These are phyloP conservation scores for Sarcophaga rosellei DNA, from an alignment of 2,888 invertebrate species.

Conservation along the genomic window DNA sequence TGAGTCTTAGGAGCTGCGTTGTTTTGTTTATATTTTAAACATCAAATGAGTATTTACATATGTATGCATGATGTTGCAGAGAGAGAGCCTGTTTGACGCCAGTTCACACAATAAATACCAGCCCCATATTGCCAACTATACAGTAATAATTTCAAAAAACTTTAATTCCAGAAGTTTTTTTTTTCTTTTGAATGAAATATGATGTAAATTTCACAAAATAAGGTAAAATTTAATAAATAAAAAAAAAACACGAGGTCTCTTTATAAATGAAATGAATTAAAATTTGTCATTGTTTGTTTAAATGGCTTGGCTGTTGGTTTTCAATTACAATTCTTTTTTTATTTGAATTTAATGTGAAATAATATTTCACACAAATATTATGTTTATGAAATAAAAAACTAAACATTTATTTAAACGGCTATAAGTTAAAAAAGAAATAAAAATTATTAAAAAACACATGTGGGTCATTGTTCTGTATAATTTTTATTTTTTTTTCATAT, in stretches of 20 bases:
- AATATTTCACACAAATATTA: slow-evolving; percentile 30
- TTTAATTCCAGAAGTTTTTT: too few species aligned
- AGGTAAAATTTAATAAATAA: too few species aligned
- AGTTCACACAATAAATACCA: slow-evolving; percentile 36
- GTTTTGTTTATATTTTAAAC: not conserved
- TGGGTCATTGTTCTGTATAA: slow-evolving; percentile 25
- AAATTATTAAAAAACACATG: not conserved
- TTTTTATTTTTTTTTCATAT: not conserved
- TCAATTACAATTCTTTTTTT: not conserved
- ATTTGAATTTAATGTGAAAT: not conserved
- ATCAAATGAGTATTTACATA: too few species aligned
- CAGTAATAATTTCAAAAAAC: too few species aligned
- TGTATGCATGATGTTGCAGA: not conserved
- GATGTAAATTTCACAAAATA: too few species aligned
- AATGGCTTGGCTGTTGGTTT: not conserved
- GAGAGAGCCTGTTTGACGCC: slow-evolving; percentile 41
- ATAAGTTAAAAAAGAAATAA: not conserved
- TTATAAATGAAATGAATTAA: too few species aligned
- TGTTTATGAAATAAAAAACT: slow-evolving; percentile 3
- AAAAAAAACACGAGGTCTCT: too few species aligned
- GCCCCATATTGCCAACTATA: too few species aligned
- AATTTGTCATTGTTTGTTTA: too few species aligned
- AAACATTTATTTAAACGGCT: not conserved
- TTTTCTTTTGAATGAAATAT: too few species aligned
- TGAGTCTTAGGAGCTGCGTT: slow-evolving; percentile 9